Evolutionary conservation across 2,888 invertebrate species (phyloP).

Genomic region (Cryptophagus acutangulus): DNA sequence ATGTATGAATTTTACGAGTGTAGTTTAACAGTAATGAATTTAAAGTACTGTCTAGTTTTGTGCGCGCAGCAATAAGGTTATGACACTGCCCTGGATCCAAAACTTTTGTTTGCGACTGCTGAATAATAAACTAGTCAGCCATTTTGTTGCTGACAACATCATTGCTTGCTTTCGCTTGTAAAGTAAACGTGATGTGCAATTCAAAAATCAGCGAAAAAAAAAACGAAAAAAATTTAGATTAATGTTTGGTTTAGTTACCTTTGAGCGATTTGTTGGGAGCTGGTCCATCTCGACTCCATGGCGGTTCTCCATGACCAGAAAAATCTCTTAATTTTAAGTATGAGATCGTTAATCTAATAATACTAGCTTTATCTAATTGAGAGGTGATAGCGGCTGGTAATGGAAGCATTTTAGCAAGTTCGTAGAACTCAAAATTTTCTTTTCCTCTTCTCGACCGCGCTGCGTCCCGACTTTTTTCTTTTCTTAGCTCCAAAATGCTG

Average conservation of each 20-base stretch:
- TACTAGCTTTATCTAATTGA: constrained; percentile 92
- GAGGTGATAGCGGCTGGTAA: constrained; percentile 87
- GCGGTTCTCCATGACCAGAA: constrained; percentile 92
- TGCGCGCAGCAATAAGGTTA: constrained; percentile 17
- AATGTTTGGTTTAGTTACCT: constrained; percentile 54
- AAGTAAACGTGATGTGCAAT: constrained; percentile 20
- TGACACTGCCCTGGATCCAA: constrained; percentile 37
- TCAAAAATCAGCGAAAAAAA: constrained; percentile 4
- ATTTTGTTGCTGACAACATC: constrained; percentile 30
- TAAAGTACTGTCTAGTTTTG: not conserved
- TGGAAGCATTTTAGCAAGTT: constrained; percentile 91
- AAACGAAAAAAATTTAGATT: not conserved
- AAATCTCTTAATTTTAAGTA: constrained; percentile 93
- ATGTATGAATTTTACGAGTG: constrained; percentile 1
- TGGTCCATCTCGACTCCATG: constrained; percentile 83
- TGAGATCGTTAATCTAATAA: constrained; percentile 93
- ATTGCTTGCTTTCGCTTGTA: constrained; percentile 9
- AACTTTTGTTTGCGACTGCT: constrained; percentile 30
- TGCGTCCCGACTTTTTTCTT: constrained; percentile 91
- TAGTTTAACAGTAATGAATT: constrained; percentile 1
- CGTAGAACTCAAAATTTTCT: constrained; percentile 95
- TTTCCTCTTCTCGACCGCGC: constrained; percentile 87
- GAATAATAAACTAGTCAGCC: constrained; percentile 38
- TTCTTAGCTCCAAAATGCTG: constrained; percentile 89
- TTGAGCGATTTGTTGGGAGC: constrained; percentile 75